phyloP scores from a whole-genome alignment of 2,888 invertebrate genomes.

The Chironomus riparius region DNA sequence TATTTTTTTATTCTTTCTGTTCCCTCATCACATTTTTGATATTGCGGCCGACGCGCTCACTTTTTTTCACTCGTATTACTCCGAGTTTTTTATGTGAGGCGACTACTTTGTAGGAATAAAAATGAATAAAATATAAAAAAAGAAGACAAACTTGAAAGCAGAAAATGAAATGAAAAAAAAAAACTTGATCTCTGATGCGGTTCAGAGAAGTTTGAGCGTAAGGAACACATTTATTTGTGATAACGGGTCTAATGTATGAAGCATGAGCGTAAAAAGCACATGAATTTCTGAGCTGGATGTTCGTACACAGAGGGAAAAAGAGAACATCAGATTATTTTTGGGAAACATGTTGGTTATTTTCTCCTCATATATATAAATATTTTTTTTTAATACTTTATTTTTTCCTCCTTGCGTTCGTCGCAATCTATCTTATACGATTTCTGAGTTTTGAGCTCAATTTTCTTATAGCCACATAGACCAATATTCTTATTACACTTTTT shows the following conservation, averaged over 20 bases:
- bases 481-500: neutral
- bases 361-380: neutral
- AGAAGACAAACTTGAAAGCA: constrained; percentile 5
- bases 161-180: neutral
- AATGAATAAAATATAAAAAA: neutral
- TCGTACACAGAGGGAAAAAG: neutral
- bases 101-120: neutral
- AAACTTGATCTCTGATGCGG: constrained; percentile 27
- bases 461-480: neutral
- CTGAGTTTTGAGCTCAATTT: neutral
- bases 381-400: neutral
- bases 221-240: constrained; percentile 19
- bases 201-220: constrained; percentile 27
- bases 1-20: neutral
- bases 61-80: neutral
- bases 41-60: neutral
- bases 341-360: neutral
- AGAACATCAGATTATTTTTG: neutral
- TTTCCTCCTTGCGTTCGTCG: neutral
- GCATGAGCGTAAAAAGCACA: constrained; percentile 18
- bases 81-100: neutral
- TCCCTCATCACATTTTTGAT: neutral
- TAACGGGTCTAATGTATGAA: constrained; percentile 5
- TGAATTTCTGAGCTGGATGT: neutral
- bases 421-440: neutral